Evolutionary conservation across 2,888 invertebrate species (phyloP).

Genomic region (Nysson spinosus): DNA sequence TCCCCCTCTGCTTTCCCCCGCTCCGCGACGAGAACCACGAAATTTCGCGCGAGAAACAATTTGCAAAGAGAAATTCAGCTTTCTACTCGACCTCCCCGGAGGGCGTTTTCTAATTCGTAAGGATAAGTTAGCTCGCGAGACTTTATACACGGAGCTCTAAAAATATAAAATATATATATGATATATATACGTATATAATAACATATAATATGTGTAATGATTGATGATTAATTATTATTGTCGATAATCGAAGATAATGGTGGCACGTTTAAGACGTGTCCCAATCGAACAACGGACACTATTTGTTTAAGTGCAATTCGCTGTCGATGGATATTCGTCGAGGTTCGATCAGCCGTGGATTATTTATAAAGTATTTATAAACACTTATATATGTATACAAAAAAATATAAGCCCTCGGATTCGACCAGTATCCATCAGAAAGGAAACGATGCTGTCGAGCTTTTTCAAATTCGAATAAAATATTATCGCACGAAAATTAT

Average conservation of each 20-base stretch:
- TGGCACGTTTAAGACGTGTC: conserved; percentile 6
- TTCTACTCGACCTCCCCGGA: conserved; percentile 5
- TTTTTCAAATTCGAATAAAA: conserved; percentile 36
- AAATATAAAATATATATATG: no score
- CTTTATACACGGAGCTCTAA: conserved; percentile 20
- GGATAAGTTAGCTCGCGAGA: conserved; percentile 5
- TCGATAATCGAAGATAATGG: conserved; percentile 1
- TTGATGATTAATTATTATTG: no score
- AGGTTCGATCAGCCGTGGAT: conserved; percentile 9
- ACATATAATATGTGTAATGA: conserved; percentile 8
- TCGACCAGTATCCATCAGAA: conserved; percentile 23
- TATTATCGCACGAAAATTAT: conserved; percentile 49
- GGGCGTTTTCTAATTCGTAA: conserved; percentile 14
- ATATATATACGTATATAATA: no score
- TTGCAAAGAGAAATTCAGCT: neutral
- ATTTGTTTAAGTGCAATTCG: conserved; percentile 23
- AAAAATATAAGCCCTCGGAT: conserved; percentile 7
- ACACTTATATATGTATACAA: conserved; percentile 23
- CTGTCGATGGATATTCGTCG: conserved; percentile 21
- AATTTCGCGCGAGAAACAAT: neutral
- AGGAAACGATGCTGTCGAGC: conserved; percentile 44
- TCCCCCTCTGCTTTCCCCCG: neutral
- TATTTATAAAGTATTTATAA: conserved; percentile 18
- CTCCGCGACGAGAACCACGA: neutral
- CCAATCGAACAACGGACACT: conserved; percentile 1